Base-by-base conservation (phyloP, 2,888 invertebrate genomes). In the Torymus texanus region DNA sequence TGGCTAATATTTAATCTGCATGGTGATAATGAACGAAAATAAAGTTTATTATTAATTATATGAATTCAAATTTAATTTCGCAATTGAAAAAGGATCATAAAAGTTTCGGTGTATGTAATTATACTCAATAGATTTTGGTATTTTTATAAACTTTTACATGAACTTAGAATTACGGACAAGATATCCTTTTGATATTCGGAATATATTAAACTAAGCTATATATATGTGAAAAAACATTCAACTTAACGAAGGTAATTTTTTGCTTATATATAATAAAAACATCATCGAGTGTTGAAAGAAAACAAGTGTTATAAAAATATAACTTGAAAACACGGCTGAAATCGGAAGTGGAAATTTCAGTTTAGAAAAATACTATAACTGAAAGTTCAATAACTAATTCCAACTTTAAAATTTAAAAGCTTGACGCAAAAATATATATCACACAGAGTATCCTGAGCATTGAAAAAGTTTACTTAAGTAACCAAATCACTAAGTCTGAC, bases 81-180 rank as follows among this genome's bases (percentile, higher is more conserved):
- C 3, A 2, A 29, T 29, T 29, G 5, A 29, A 29, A 29, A 29
- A 8, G 8, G 5, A 29, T 29, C 29, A 29, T 29, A 29, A 29
- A 29, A 29, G 4, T 29, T 29, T 29, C 29, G 3, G 8, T 29
- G 8, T 29, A 4, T 29, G 29, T 65, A 56, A 12, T 14, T 50
- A 77, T 50, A 77, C 13, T 56, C 11, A 4, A 73, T 67, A 73
- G 51, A 61, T 56, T 73, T 55, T 13, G 62, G 10, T 78, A 78
- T 62, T 67, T 55, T 59, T 55, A 55, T 67, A 62, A 67, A 67
- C 61, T 67, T 73, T 62, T 51, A 55, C 24, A 61, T 21, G 55
- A 68, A 55, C 59, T 61, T 65, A 59, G 55, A 56, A 41, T 8
- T 41, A 58, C 18, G 16, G 16, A 58, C 16, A 18, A 58, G 18